Evolutionary conservation across 2,797 vertebrate genomes (phyloP).

Genomic region (Botia kubotai): DNA sequence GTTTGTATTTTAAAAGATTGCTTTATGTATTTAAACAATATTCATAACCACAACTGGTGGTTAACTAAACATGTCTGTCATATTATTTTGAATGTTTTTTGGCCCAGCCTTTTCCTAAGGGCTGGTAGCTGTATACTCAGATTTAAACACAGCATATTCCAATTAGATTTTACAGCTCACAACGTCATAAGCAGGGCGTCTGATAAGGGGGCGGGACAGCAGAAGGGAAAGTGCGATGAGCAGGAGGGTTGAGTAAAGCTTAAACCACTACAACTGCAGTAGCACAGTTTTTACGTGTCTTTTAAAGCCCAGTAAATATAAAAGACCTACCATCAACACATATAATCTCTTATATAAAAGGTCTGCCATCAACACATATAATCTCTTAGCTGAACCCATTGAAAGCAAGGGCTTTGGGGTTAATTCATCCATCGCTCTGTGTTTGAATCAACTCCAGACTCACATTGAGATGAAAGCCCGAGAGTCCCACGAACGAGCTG

Average conservation of each 20-base stretch:
- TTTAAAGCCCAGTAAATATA: conserved; percentile 90
- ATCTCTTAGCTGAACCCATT: conserved; percentile 98
- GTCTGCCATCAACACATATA: conserved; percentile 96
- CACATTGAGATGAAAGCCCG: conserved; percentile 96
- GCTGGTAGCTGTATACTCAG: background rate
- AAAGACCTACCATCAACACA: conserved; percentile 96
- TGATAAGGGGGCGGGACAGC: background rate
- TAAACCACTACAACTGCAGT: conserved; percentile 77
- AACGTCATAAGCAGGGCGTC: conserved; percentile 10
- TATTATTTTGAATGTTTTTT: background rate
- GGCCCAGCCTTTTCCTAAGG: background rate
- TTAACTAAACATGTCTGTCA: background rate
- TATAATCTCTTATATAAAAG: conserved; percentile 87
- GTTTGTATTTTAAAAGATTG: background rate
- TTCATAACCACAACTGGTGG: background rate
- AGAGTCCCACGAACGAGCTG: conserved; percentile 81
- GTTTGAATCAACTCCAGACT: conserved; percentile 99
- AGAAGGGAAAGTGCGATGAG: background rate
- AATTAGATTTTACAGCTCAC: background rate
- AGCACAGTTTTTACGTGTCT: conserved; percentile 86
- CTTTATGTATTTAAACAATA: background rate
- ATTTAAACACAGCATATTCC: background rate
- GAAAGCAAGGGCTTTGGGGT: conserved; percentile 94
- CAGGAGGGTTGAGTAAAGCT: conserved; percentile 62
- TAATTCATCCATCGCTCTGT: conserved; percentile 98